Conservation (phyloP, 2,888 invertebrate species). For the Hirtodrosophila duncani region DNA sequence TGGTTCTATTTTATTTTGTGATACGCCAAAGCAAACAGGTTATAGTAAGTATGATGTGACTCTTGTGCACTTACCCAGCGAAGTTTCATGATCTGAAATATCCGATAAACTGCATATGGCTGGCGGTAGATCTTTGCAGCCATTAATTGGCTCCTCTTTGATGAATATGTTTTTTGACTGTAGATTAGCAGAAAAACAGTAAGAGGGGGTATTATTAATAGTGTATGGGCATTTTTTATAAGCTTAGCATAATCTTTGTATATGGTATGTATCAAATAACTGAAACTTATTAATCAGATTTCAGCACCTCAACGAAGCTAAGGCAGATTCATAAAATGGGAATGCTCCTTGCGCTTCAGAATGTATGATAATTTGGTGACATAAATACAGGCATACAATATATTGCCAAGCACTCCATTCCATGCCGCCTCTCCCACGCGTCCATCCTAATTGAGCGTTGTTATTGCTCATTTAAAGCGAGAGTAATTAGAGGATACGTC, state of each 20-base stretch:
- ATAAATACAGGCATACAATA: too few species aligned
- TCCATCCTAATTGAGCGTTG: too few species aligned
- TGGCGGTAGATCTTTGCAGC: conserved; percentile 85
- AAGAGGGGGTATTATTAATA: background rate
- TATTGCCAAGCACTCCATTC: too few species aligned
- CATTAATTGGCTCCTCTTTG: conserved; percentile 81
- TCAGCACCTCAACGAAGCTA: too few species aligned
- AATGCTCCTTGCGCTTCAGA: too few species aligned
- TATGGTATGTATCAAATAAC: background rate
- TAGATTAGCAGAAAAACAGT: background rate
- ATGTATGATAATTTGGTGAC: too few species aligned
- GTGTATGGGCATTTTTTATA: background rate
- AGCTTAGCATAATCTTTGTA: background rate
- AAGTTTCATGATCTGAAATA: conserved; percentile 92
- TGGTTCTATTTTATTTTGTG: background rate
- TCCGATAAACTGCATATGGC: conserved; percentile 95
- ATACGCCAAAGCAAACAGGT: background rate
- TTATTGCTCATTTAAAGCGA: too few species aligned
- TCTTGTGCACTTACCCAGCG: conserved; percentile 85
- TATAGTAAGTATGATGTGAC: background rate
- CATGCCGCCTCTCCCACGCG: too few species aligned
- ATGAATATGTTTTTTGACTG: conserved; percentile 76
- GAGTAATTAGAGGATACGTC: too few species aligned
- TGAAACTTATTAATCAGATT: too few species aligned
- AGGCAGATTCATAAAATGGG: too few species aligned